phyloP scores from a whole-genome alignment of 2,888 invertebrate genomes.

The Cheilosia vulpina region DNA sequence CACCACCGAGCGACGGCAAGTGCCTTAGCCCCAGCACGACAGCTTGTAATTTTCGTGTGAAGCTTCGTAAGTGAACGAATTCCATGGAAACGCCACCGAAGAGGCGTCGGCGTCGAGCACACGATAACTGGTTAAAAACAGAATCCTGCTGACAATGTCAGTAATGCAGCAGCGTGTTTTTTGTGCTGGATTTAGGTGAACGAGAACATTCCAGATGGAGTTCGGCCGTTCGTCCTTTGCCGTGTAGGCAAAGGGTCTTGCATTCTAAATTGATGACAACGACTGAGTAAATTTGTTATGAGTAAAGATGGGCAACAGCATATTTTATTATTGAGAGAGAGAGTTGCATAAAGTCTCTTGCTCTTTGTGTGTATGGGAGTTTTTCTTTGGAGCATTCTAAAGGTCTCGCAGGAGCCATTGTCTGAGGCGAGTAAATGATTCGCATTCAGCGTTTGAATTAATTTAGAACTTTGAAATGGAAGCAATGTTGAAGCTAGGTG shows the following conservation, averaged over 20 bases:
- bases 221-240: background rate
- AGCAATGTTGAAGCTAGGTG: background rate
- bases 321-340: background rate
- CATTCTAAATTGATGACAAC: slow-evolving; percentile 70
- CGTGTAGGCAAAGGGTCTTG: slow-evolving; percentile 52
- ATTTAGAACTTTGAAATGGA: slow-evolving; percentile 15
- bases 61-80: slow-evolving; percentile 47
- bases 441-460: slow-evolving; percentile 44
- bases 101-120: background rate
- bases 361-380: background rate
- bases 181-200: slow-evolving; percentile 67
- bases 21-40: slow-evolving; percentile 1
- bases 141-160: slow-evolving; percentile 71
- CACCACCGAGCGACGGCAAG: slow-evolving; percentile 1
- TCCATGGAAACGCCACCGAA: slow-evolving; percentile 42
- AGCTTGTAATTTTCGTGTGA: slow-evolving; percentile 70
- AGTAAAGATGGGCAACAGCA: slow-evolving; percentile 51
- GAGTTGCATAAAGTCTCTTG: background rate
- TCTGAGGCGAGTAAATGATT: slow-evolving; percentile 43
- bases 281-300: slow-evolving; percentile 66
- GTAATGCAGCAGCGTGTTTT: slow-evolving; percentile 70
- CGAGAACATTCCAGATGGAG: slow-evolving; percentile 4
- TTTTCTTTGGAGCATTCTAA: background rate
- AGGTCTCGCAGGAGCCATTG: slow-evolving; percentile 32
- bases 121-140: slow-evolving; percentile 35